phyloP scores from a whole-genome alignment of 2,113 vertebrate genomes.

The Castor canadensis region DNA sequence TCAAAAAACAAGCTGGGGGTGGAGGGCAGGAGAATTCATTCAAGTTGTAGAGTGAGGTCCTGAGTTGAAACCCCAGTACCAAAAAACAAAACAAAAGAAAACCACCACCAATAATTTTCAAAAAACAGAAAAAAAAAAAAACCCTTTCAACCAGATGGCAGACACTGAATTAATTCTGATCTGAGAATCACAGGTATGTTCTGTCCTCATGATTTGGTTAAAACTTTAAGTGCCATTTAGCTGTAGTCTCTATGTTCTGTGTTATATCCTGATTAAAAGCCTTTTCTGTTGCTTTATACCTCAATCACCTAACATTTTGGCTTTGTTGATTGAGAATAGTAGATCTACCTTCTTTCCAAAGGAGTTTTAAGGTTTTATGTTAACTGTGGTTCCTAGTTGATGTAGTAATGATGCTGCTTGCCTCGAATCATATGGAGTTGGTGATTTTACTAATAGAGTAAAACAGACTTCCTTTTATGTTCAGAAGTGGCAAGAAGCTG shows the following conservation, averaged over 20 bases:
- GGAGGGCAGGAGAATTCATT: too few species aligned
- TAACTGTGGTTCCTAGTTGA: slow-evolving; percentile 11
- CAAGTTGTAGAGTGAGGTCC: too few species aligned
- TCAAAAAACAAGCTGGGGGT: too few species aligned
- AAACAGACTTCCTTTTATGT: slow-evolving; percentile 73
- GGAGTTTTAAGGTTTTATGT: slow-evolving; percentile 9
- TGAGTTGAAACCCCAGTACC: too few species aligned
- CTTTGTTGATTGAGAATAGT: slow-evolving; percentile 33
- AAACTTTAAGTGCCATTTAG: background rate
- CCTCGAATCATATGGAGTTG: background rate
- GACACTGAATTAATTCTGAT: slow-evolving; percentile 6
- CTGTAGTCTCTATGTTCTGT: background rate
- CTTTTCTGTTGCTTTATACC: slow-evolving; percentile 38
- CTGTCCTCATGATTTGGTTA: background rate
- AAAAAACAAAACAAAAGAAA: too few species aligned
- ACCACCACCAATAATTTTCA: too few species aligned
- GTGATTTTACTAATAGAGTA: slow-evolving; percentile 60
- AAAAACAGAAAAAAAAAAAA: too few species aligned
- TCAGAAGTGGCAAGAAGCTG: slow-evolving; percentile 61
- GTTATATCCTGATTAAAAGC: slow-evolving; percentile 24
- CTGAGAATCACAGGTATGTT: slow-evolving; percentile 25
- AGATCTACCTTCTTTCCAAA: slow-evolving; percentile 21
- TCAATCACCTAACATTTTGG: background rate
- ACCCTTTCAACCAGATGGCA: background rate
- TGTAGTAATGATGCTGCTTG: slow-evolving; percentile 24